These are phyloP conservation scores for Rhinichthys klamathensis DNA, from an alignment of 2,113 vertebrate species.

Conservation along the genomic window DNA sequence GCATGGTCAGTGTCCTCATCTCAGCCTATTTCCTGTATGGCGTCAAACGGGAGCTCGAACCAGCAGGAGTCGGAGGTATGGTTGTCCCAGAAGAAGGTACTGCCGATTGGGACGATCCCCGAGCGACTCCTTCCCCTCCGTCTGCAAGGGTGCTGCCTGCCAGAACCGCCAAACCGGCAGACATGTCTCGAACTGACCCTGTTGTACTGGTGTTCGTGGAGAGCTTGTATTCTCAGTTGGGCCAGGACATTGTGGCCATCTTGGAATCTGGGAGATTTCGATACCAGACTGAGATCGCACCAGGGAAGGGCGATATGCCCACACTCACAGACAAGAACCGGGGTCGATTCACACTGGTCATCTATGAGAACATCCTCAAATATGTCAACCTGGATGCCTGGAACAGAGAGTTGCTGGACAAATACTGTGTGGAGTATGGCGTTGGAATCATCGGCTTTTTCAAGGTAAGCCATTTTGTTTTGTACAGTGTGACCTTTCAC, in stretches of 20 bases:
- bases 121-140: slow-evolving; percentile 77
- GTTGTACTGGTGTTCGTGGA: slow-evolving; percentile 89
- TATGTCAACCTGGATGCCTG: slow-evolving; percentile 89
- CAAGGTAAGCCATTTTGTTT: slow-evolving; percentile 74
- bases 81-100: slow-evolving; percentile 70
- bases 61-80: slow-evolving; percentile 77
- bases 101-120: slow-evolving; percentile 80
- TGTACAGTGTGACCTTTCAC: slow-evolving; percentile 11
- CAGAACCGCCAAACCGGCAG: slow-evolving; percentile 74
- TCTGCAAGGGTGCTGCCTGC: slow-evolving; percentile 74
- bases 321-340: slow-evolving; percentile 86
- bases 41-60: slow-evolving; percentile 93
- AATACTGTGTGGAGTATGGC: slow-evolving; percentile 88
- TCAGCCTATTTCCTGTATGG: slow-evolving; percentile 98
- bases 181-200: slow-evolving; percentile 83
- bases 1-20: slow-evolving; percentile 93
- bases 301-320: slow-evolving; percentile 90
- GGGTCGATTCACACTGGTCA: slow-evolving; percentile 85
- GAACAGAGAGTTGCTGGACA: slow-evolving; percentile 90
- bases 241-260: slow-evolving; percentile 90
- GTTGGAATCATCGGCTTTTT: slow-evolving; percentile 91
- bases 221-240: slow-evolving; percentile 88
- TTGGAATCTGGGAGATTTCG: slow-evolving; percentile 88
- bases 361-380: slow-evolving; percentile 90
- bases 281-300: slow-evolving; percentile 87